Evolutionary conservation across 2,888 invertebrate genomes (phyloP).

Genomic region (Agapostemon virescens): DNA sequence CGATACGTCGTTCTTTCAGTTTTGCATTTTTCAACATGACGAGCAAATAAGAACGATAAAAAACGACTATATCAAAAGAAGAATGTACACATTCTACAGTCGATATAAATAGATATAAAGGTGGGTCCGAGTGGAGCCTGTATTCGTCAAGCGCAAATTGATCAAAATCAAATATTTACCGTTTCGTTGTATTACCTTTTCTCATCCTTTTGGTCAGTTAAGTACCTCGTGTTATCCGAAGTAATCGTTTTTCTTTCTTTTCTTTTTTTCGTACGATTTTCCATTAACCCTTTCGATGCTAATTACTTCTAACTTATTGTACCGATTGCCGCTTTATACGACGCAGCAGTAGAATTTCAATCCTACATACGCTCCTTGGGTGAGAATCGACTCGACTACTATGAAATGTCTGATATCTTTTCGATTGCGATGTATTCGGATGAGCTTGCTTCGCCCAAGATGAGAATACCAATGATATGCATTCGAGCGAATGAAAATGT

Average conservation of each 20-base stretch:
- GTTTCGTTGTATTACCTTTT: constrained; percentile 2
- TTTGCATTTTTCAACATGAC: background rate
- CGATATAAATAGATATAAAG: background rate
- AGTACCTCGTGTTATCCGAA: background rate
- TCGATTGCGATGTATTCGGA: background rate
- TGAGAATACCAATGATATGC: background rate
- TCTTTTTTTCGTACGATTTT: constrained; percentile 3
- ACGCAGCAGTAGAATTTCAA: background rate
- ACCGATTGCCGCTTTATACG: background rate
- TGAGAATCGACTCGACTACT: background rate
- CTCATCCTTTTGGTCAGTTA: background rate
- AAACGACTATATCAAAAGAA: too few relatives aligned
- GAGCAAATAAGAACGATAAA: too few relatives aligned
- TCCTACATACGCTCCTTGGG: background rate
- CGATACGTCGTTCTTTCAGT: background rate
- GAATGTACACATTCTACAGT: background rate
- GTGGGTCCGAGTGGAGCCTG: background rate
- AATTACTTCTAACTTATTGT: background rate
- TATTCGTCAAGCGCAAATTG: background rate
- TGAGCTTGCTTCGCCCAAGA: background rate
- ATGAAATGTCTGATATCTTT: background rate
- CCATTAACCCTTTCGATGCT: constrained; percentile 3
- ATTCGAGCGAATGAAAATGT: background rate
- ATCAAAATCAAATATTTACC: background rate
- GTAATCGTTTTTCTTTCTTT: background rate